phyloP scores from a whole-genome alignment of 2,113 vertebrate species.

The Pardalotus punctatus region DNA sequence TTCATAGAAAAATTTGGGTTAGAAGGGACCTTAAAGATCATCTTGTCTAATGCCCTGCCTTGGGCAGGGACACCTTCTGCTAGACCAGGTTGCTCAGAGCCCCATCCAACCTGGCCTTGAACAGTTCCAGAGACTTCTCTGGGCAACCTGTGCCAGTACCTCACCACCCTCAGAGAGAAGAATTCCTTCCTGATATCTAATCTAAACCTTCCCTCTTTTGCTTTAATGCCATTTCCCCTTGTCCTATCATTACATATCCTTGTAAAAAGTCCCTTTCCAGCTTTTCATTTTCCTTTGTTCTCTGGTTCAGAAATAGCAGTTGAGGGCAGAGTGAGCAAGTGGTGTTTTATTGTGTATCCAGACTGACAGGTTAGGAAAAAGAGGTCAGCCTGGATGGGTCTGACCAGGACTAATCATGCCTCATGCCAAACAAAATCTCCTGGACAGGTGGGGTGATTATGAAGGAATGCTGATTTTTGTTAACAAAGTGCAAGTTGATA shows the following conservation, averaged over 20 bases:
- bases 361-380: background rate
- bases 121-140: background rate
- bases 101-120: background rate
- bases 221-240: background rate
- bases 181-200: background rate
- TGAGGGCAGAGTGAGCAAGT: background rate
- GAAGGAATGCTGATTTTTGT: slow-evolving; percentile 58
- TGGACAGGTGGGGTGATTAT: slow-evolving; percentile 1
- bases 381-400: background rate
- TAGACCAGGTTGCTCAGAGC: background rate
- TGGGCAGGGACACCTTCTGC: background rate
- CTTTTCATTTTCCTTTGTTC: background rate
- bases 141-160: background rate
- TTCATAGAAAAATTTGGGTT: background rate
- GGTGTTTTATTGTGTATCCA: background rate
- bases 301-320: background rate
- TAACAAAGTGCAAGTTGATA: slow-evolving; percentile 2
- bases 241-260: background rate
- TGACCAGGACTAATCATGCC: background rate
- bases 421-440: background rate
- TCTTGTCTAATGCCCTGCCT: background rate
- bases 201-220: background rate
- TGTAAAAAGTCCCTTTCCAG: background rate
- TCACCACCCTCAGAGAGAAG: background rate
- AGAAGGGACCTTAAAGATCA: background rate